These are phyloP conservation scores for Drosophila imparisetae DNA, from an alignment of 2,888 invertebrate species.

Conservation along the genomic window DNA sequence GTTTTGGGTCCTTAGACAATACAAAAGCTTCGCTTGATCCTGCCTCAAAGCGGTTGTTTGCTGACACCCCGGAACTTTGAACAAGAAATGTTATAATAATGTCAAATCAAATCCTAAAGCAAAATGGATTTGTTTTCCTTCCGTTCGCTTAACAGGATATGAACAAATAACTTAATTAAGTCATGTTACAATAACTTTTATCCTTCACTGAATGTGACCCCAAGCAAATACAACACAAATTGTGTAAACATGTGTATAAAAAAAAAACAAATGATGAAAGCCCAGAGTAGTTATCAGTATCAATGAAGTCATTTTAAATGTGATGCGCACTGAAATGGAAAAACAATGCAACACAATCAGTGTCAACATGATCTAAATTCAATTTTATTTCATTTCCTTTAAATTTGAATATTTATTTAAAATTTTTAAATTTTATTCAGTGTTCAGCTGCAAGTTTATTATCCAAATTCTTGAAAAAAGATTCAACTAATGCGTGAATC, in stretches of 20 bases:
- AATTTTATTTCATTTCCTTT: neutral
- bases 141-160: conserved; percentile 18
- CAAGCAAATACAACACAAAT: neutral
- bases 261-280: neutral
- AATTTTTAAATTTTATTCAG: neutral
- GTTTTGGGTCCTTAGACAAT: neutral
- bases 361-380: neutral
- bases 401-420: neutral
- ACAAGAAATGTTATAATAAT: conserved; percentile 7
- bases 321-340: neutral
- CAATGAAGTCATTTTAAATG: neutral
- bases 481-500: neutral
- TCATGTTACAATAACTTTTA: neutral
- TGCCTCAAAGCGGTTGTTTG: conserved; percentile 3
- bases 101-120: neutral
- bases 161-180: neutral
- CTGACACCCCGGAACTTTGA: neutral
- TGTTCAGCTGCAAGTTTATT: neutral
- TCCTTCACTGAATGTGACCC: neutral
- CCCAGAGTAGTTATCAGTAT: neutral
- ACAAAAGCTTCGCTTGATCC: conserved; percentile 14
- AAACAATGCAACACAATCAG: neutral
- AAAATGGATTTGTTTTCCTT: conserved; percentile 19
- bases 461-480: neutral
- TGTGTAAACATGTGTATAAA: neutral